Percentiles rank a stretch among this genome's conserved stretches.
Conservation (phyloP, 2,797 vertebrate genomes). For the Fratercula arctica region DNA sequence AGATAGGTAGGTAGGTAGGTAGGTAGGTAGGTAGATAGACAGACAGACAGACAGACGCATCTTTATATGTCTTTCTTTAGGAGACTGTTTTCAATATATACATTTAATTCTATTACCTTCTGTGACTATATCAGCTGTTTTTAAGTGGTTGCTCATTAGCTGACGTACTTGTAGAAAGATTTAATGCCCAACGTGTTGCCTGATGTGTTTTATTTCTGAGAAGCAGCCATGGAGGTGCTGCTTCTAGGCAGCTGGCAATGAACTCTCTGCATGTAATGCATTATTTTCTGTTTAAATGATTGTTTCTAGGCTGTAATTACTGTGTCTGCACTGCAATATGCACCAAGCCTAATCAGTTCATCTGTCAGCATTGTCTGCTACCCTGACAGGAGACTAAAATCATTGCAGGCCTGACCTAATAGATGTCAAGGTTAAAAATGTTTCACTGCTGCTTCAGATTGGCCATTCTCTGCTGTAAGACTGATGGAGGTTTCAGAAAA, state of each 20-base stretch:
- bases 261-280: background rate
- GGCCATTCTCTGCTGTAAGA: background rate
- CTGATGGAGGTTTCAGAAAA: background rate
- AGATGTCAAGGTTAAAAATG: background rate
- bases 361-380: background rate
- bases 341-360: slow-evolving; percentile 23
- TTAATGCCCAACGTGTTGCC: background rate
- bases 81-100: background rate
- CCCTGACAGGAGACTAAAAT: background rate
- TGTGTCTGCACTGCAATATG: background rate
- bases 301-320: slow-evolving; percentile 50
- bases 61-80: background rate
- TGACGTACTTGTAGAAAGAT: background rate
- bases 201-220: background rate
- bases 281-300: slow-evolving; percentile 40
- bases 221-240: background rate
- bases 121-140: background rate
- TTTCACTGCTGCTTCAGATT: background rate
- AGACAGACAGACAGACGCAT: background rate
- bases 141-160: background rate
- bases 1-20: background rate
- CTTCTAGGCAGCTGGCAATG: slow-evolving; percentile 27
- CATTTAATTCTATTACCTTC: background rate
- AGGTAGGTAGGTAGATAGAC: background rate
- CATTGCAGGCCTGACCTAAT: background rate